These are phyloP conservation scores for Archivesica marissinica DNA, from an alignment of 1,140 invertebrate species.

Conservation along the genomic window DNA sequence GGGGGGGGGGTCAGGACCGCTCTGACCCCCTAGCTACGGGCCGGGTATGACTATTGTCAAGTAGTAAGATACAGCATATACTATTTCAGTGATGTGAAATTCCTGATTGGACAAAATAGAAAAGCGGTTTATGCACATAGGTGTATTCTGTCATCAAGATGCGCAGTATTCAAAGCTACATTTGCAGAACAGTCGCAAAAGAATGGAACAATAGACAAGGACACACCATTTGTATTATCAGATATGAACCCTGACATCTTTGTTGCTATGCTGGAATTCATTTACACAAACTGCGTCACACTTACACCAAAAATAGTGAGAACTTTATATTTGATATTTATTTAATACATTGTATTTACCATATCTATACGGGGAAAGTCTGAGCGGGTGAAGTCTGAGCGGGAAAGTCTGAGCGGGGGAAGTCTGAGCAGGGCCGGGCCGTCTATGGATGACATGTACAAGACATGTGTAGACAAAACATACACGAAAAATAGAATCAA, in stretches of 20 bases:
- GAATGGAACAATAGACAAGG: conserved; percentile 70
- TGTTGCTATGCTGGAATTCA: conserved; percentile 81
- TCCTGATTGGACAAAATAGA: conserved; percentile 80
- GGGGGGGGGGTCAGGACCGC: background rate
- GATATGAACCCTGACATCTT: conserved; percentile 82
- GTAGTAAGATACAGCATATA: conserved; percentile 80
- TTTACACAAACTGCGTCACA: conserved; percentile 82
- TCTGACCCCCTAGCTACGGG: too few relatives aligned
- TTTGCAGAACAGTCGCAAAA: conserved; percentile 78
- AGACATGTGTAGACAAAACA: too few relatives aligned
- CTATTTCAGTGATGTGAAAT: conserved; percentile 83
- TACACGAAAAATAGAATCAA: too few relatives aligned
- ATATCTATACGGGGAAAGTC: too few relatives aligned
- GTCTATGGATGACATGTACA: too few relatives aligned
- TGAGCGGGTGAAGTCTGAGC: too few relatives aligned
- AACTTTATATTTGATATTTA: conserved; percentile 4
- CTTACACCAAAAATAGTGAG: conserved; percentile 80
- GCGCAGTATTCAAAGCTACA: conserved; percentile 83
- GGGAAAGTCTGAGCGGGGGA: too few relatives aligned
- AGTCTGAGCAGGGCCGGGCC: too few relatives aligned
- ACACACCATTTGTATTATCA: conserved; percentile 80
- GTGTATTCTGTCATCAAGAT: conserved; percentile 81
- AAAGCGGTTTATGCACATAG: conserved; percentile 81
- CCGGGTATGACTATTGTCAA: background rate
- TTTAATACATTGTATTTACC: background rate